Base-by-base conservation (phyloP, 2,113 vertebrate species). In the Amia ocellicauda region DNA sequence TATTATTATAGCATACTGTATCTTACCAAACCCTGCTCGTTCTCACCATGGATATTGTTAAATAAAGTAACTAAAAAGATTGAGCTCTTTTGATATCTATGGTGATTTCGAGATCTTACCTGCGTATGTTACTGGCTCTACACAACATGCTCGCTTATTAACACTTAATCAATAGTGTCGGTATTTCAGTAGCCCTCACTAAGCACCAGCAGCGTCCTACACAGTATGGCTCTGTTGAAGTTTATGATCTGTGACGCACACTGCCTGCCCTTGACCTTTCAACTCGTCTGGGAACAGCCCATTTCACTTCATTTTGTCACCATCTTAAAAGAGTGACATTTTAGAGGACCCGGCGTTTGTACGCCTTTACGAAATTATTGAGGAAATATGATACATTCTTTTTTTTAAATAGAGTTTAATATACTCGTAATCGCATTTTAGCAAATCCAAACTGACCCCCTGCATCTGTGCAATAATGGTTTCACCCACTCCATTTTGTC, bases 181-280 rank as follows among this genome's bases (percentile, higher is more conserved):
- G n/a, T n/a, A n/a, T n/a, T n/a, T n/a, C n/a, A n/a, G n/a, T n/a
- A n/a, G n/a, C n/a, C n/a, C n/a, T n/a, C n/a, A n/a, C n/a, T n/a
- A n/a, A n/a, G 1, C 60, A n/a, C 2, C n/a, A n/a, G n/a, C n/a
- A n/a, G n/a, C n/a, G n/a, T n/a, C n/a, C n/a, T n/a, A n/a, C n/a
- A n/a, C n/a, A n/a, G n/a, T n/a, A n/a, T n/a, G n/a, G n/a, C n/a
- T n/a, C n/a, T n/a, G n/a, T n/a, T n/a, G n/a, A n/a, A n/a, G n/a
- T n/a, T n/a, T 50, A 50, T 54, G 47, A 9, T 19, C 55, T 13
- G 19, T 20, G 26, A 0, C 58, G 42, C 31, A 36, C 31, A 11
- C 24, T 59, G 27, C 58, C 77, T 87, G 88, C 73, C 88, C 88
- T 90, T 90, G 83, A 88, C 82, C 65, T 73, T 68, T 69, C 51